Conservation (phyloP, 1,140 invertebrate genomes). For the Neodiprion fabricii region DNA sequence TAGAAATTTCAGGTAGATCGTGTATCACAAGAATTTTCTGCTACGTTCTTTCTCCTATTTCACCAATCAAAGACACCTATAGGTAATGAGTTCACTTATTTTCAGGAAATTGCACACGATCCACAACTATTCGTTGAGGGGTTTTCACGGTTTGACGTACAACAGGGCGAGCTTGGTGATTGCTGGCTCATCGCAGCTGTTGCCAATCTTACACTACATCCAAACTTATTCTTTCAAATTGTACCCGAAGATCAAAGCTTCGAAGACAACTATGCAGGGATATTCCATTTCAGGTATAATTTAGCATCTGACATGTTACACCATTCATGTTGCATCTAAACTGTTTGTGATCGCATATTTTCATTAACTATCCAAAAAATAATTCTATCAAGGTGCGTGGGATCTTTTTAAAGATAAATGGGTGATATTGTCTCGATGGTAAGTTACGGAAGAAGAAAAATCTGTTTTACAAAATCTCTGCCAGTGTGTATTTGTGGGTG, state of each 20-base stretch:
- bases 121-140: slow-evolving; percentile 94
- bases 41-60: not conserved
- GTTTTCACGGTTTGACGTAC: slow-evolving; percentile 94
- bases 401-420: no score
- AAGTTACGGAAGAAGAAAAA: no score
- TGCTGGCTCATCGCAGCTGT: slow-evolving; percentile 97
- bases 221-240: slow-evolving; percentile 89
- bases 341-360: slow-evolving; percentile 3
- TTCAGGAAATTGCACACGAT: slow-evolving; percentile 86
- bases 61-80: no score
- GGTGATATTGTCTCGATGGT: no score
- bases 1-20: not conserved
- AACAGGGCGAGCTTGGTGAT: slow-evolving; percentile 96
- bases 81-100: slow-evolving; percentile 25
- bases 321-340: not conserved
- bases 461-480: no score
- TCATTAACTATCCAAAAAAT: slow-evolving; percentile 6
- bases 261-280: slow-evolving; percentile 89
- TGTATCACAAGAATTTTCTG: no score
- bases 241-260: slow-evolving; percentile 96
- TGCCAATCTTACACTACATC: slow-evolving; percentile 91
- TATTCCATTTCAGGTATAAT: slow-evolving; percentile 87
- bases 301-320: not conserved
- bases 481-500: no score
- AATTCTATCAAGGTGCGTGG: not conserved